A percentile compares a stretch with the other conserved stretches of the same genome.
Evolutionary conservation across 2,797 vertebrate species (phyloP).

Genomic region (Megalops cyprinoides): DNA sequence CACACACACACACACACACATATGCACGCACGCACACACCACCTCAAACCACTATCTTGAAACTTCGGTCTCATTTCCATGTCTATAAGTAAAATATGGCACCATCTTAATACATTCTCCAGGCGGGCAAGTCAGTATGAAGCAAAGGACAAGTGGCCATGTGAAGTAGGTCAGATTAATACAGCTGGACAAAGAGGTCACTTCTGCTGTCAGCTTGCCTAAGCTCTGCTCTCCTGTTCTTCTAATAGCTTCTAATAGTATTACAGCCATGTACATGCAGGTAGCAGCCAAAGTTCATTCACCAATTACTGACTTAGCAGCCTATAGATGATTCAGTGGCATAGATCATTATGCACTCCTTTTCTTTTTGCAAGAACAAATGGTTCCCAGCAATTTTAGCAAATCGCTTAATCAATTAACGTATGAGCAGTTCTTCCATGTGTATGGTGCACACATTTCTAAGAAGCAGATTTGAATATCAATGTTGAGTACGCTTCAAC

Average conservation of each 20-base stretch:
- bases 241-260: not conserved
- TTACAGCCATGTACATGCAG: not conserved
- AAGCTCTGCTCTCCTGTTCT: not conserved
- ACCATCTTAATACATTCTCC: not conserved
- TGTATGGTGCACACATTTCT: not conserved
- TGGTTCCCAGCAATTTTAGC: not conserved
- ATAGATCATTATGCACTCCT: not conserved
- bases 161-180: no score
- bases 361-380: not conserved
- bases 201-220: not conserved
- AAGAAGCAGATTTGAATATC: no score
- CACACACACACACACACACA: slow-evolving; percentile 5
- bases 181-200: slow-evolving; percentile 2
- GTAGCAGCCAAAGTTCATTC: not conserved
- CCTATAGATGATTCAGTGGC: not conserved
- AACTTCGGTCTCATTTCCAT: not conserved
- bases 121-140: not conserved
- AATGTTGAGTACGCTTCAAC: no score
- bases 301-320: not conserved
- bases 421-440: not conserved
- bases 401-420: not conserved
- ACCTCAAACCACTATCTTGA: not conserved
- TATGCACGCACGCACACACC: not conserved
- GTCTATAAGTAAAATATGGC: not conserved
- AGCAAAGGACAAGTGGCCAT: not conserved